Evolutionary conservation across 1,140 invertebrate species (phyloP).

Genomic region (Bombus affinis): DNA sequence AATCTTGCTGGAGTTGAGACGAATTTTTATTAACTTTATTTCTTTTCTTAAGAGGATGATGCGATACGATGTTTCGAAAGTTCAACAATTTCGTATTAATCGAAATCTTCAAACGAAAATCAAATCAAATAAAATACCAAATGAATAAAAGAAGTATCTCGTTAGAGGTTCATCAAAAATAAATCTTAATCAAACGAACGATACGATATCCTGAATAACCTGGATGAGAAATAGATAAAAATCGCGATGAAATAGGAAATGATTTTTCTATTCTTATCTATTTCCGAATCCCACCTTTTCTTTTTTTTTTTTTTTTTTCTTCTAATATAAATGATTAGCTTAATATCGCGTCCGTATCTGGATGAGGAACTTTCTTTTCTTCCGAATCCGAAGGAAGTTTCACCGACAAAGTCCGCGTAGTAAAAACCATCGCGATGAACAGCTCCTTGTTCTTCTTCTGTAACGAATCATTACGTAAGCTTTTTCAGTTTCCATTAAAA

Average conservation of each 20-base stretch:
- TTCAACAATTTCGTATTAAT: too few relatives aligned
- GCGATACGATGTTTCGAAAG: too few relatives aligned
- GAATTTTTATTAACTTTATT: neutral
- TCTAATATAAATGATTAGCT: neutral
- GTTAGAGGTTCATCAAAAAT: too few relatives aligned
- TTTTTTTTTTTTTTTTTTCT: too few relatives aligned
- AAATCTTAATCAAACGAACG: too few relatives aligned
- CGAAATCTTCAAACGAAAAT: neutral
- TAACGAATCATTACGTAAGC: conserved; percentile 21
- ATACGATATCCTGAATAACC: too few relatives aligned
- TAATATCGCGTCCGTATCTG: neutral
- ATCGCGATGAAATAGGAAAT: too few relatives aligned
- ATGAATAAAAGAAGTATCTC: neutral
- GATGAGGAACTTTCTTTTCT: conserved; percentile 2
- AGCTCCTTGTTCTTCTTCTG: neutral
- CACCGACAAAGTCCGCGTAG: neutral
- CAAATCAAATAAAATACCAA: neutral
- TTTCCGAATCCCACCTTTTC: neutral
- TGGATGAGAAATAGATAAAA: too few relatives aligned
- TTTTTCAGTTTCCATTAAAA: conserved; percentile 22
- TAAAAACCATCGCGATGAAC: neutral
- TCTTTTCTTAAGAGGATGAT: neutral
- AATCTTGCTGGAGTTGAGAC: neutral
- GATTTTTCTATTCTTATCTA: too few relatives aligned
- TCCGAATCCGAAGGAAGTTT: conserved; percentile 11